These are phyloP conservation scores for Alethe castanea DNA, from an alignment of 2,113 vertebrate genomes.

Conservation along the genomic window DNA sequence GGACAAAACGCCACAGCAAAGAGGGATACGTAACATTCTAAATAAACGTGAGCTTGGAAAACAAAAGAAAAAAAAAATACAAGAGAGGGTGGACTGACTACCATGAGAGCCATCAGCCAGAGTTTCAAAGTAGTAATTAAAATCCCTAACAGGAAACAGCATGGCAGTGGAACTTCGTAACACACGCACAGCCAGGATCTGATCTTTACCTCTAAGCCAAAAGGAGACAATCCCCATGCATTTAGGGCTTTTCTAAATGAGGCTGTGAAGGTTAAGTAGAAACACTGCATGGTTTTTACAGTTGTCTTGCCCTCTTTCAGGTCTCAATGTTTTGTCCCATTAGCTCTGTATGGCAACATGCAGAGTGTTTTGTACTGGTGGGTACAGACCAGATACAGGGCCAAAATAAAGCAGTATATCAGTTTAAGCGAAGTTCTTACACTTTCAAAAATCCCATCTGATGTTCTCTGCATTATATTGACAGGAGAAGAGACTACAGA, in stretches of 20 bases:
- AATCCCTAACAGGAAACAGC: background rate
- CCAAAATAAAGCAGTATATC: background rate
- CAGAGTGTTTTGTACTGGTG: background rate
- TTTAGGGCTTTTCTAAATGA: background rate
- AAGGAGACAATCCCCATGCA: background rate
- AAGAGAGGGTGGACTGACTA: background rate
- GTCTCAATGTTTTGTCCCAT: background rate
- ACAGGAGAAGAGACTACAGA: background rate
- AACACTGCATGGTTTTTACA: background rate
- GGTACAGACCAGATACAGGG: background rate
- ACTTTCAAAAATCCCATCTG: background rate
- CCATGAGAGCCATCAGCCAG: background rate
- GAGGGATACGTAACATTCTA: fast-evolving
- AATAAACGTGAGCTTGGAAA: background rate
- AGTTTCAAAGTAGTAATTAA: background rate
- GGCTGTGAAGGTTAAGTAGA: background rate
- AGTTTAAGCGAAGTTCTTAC: background rate
- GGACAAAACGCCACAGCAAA: background rate
- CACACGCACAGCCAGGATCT: background rate
- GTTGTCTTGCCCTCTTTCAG: background rate
- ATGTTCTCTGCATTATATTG: background rate
- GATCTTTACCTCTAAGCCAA: background rate
- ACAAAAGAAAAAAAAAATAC: background rate
- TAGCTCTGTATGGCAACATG: background rate
- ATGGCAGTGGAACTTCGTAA: background rate